Percentiles rank a stretch among this genome's conserved stretches.
Evolutionary conservation across 2,888 invertebrate species (phyloP).

Genomic region (Andrena dorsata): DNA sequence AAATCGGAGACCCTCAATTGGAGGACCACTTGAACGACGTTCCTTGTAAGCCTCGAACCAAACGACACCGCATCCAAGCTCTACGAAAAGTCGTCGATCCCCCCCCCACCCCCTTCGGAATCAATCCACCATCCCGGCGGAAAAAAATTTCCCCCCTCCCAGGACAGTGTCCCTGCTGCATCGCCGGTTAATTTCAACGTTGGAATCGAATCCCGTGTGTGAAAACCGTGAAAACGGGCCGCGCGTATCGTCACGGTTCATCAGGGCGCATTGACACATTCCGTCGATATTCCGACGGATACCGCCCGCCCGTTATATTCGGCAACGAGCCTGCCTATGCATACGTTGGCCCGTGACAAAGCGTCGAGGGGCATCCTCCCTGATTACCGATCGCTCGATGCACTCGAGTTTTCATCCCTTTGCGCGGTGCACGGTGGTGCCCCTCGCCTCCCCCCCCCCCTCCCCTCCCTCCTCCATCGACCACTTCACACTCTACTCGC

Average conservation of each 20-base stretch:
- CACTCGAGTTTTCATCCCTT: slow-evolving; percentile 29
- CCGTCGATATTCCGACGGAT: slow-evolving; percentile 37
- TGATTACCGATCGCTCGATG: slow-evolving; percentile 41
- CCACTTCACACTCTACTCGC: slow-evolving; percentile 7
- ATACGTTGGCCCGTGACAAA: slow-evolving; percentile 26
- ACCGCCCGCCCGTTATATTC: slow-evolving; percentile 7
- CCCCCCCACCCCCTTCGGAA: not conserved
- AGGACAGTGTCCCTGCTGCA: not conserved
- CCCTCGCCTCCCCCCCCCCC: too few relatives aligned
- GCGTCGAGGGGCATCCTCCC: slow-evolving; percentile 1
- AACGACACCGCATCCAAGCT: too few relatives aligned
- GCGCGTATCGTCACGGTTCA: slow-evolving; percentile 51
- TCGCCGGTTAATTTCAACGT: slow-evolving; percentile 3
- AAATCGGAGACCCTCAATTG: too few relatives aligned
- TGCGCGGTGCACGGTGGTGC: not conserved
- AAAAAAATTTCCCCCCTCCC: not conserved
- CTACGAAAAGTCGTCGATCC: too few relatives aligned
- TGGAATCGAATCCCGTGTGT: slow-evolving; percentile 24
- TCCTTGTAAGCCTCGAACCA: too few relatives aligned
- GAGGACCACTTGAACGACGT: too few relatives aligned
- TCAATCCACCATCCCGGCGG: not conserved
- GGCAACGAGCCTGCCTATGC: slow-evolving; percentile 36
- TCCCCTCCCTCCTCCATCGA: not conserved
- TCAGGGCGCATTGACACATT: slow-evolving; percentile 48
- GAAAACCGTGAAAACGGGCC: slow-evolving; percentile 35